Evolutionary conservation across 1,140 invertebrate species (phyloP).

Genomic region (Drosophila seguyi): DNA sequence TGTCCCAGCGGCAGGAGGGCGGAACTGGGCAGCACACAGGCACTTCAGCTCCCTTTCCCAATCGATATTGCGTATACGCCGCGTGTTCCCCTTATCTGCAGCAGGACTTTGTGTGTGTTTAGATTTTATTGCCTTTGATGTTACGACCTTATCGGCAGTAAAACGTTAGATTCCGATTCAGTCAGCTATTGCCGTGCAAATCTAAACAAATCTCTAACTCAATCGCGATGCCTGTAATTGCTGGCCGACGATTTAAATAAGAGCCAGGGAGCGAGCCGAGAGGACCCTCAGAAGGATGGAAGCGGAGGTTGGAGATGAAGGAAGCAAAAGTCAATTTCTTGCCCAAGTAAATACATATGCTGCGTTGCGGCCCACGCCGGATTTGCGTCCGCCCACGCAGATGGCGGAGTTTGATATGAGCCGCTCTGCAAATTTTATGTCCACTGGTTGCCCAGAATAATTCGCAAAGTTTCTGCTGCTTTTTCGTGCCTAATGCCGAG

Average conservation of each 20-base stretch:
- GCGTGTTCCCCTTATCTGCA: slow-evolving; percentile 56
- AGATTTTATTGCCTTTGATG: slow-evolving; percentile 77
- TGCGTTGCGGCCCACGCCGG: slow-evolving; percentile 21
- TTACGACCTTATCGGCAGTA: slow-evolving; percentile 75
- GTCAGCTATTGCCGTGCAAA: slow-evolving; percentile 35
- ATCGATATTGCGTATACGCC: slow-evolving; percentile 77
- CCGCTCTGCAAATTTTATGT: slow-evolving; percentile 53
- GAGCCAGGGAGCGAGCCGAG: slow-evolving; percentile 1
- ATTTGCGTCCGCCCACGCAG: slow-evolving; percentile 13
- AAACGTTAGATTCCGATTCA: slow-evolving; percentile 71
- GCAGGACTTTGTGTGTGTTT: slow-evolving; percentile 45
- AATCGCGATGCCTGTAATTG: slow-evolving; percentile 51
- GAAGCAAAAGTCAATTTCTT: slow-evolving; percentile 61
- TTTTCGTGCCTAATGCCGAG: slow-evolving; percentile 46
- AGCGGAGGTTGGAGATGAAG: not conserved
- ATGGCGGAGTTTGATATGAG: slow-evolving; percentile 16
- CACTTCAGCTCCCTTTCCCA: slow-evolving; percentile 46
- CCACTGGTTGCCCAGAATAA: slow-evolving; percentile 31
- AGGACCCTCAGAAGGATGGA: not conserved
- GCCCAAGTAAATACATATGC: slow-evolving; percentile 69
- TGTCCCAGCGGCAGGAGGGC: not conserved
- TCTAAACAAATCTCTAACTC: slow-evolving; percentile 46
- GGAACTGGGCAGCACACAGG: slow-evolving; percentile 28
- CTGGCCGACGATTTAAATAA: slow-evolving; percentile 43
- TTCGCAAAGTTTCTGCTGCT: slow-evolving; percentile 36